phyloP scores from a whole-genome alignment of 2,888 invertebrate species.

The Chaitophorus viminalis region DNA sequence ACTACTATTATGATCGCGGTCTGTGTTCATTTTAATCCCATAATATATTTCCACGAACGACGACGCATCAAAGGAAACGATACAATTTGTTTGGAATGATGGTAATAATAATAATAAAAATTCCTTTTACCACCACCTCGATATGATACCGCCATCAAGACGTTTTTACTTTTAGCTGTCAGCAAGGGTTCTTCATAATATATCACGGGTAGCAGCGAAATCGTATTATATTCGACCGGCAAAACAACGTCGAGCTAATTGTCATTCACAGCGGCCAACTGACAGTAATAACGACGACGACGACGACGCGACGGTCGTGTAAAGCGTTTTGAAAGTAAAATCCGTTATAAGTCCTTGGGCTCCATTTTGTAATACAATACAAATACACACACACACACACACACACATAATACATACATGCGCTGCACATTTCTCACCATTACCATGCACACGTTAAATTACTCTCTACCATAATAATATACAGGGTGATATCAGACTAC shows the following conservation, averaged over 20 bases:
- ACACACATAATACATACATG: background rate
- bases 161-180: background rate
- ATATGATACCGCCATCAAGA: background rate
- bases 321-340: constrained; percentile 43
- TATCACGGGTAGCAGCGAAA: background rate
- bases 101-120: too few relatives aligned
- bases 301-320: background rate
- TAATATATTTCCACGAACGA: too few relatives aligned
- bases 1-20: too few relatives aligned
- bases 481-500: background rate
- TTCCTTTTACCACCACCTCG: background rate
- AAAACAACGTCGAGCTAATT: constrained; percentile 14
- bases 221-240: background rate
- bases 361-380: background rate
- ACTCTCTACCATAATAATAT: background rate
- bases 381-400: background rate
- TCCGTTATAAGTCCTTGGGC: constrained; percentile 34
- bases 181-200: background rate
- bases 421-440: background rate
- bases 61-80: too few relatives aligned
- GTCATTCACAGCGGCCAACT: constrained; percentile 4
- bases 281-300: background rate
- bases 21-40: too few relatives aligned
- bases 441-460: background rate
- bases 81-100: too few relatives aligned